phyloP scores from a whole-genome alignment of 2,113 vertebrate species.

The Mustela nigripes region DNA sequence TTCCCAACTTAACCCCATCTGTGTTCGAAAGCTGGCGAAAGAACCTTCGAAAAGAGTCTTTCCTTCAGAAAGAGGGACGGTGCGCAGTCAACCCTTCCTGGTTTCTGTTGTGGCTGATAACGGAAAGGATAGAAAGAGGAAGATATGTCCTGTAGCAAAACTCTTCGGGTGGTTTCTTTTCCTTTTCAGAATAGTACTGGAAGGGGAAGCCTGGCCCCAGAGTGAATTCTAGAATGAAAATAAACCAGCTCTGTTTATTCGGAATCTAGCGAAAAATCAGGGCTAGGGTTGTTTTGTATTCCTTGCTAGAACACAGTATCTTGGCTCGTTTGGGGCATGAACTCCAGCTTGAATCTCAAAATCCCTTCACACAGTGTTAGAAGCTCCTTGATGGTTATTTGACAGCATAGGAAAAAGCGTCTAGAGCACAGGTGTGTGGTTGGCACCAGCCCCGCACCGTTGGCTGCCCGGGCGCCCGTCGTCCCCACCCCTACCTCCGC shows the following conservation, averaged over 20 bases:
- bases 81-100: fast-evolving
- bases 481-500: not conserved
- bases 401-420: not conserved
- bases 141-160: not conserved
- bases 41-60: not conserved
- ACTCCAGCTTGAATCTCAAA: not conserved
- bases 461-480: fast-evolving
- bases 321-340: not conserved
- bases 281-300: not conserved
- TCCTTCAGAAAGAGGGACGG: not conserved
- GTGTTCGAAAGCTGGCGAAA: not conserved
- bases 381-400: not conserved
- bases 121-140: not conserved
- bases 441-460: fast-evolving
- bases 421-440: too few relatives aligned
- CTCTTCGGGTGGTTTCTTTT: not conserved
- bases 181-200: not conserved
- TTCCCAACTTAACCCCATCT: too few relatives aligned
- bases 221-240: not conserved
- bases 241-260: not conserved
- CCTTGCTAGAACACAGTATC: not conserved
- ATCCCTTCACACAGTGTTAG: not conserved
- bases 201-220: not conserved
- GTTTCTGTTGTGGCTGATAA: not conserved
- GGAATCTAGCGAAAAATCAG: not conserved